phyloP scores from a whole-genome alignment of 1,140 invertebrate genomes.

The Akabosia matsudoensis region DNA sequence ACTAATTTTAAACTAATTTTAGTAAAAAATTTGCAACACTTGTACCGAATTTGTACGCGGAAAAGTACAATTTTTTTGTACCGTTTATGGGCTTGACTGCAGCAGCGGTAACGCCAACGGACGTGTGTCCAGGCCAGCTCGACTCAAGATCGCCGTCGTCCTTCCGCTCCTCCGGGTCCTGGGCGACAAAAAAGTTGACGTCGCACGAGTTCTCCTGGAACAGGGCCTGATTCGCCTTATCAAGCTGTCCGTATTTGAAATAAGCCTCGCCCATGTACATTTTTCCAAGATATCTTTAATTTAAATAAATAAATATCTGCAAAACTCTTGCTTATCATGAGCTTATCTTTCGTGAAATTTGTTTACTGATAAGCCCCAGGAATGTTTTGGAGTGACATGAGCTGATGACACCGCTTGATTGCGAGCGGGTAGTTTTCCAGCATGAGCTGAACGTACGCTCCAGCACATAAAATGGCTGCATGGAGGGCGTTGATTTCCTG shows the following conservation, averaged over 20 bases:
- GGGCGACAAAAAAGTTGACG: neutral
- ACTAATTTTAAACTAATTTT: constrained; percentile 32
- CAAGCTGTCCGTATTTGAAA: constrained; percentile 28
- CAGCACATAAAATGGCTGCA: constrained; percentile 38
- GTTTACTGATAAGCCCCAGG: constrained; percentile 32
- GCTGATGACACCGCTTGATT: constrained; percentile 28
- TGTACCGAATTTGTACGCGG: neutral
- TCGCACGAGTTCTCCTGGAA: constrained; percentile 68
- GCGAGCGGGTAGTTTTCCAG: constrained; percentile 33
- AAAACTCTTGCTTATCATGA: too few relatives aligned
- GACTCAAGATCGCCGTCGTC: neutral
- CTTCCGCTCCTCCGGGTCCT: neutral
- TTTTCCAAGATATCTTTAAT: constrained; percentile 34
- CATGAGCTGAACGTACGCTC: constrained; percentile 32
- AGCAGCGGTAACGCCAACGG: neutral
- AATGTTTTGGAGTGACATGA: constrained; percentile 27
- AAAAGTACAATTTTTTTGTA: neutral
- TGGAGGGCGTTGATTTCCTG: constrained; percentile 37
- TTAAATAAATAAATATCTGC: constrained; percentile 5
- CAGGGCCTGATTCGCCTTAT: constrained; percentile 71
- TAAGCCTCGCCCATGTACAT: constrained; percentile 40
- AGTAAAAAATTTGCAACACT: neutral
- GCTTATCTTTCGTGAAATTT: too few relatives aligned
- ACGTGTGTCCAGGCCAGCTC: neutral
- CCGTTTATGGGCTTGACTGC: neutral